A percentile compares a stretch with the other conserved stretches of the same genome.
Evolutionary conservation across 2,113 vertebrate genomes (phyloP).

Genomic region (Arenaria interpres): DNA sequence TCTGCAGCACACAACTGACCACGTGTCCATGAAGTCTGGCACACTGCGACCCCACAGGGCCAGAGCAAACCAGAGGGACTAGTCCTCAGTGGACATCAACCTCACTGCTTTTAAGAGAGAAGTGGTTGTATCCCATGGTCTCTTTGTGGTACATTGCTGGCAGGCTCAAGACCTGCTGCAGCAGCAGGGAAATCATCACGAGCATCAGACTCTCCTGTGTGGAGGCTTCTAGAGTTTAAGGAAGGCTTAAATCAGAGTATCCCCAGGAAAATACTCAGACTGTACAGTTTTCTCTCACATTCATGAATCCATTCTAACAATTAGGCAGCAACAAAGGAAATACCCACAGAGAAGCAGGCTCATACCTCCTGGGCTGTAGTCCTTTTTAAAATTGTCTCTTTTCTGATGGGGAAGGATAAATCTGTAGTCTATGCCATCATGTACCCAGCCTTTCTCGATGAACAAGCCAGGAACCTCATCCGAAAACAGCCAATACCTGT

Average conservation of each 20-base stretch:
- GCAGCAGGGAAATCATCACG: not conserved
- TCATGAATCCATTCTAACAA: not conserved
- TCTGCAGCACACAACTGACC: not conserved
- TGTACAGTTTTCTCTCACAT: not conserved
- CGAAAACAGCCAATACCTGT: slow-evolving; percentile 97
- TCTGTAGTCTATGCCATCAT: slow-evolving; percentile 90
- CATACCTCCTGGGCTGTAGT: slow-evolving; percentile 68
- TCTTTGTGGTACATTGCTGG: not conserved
- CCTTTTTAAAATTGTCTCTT: slow-evolving; percentile 66
- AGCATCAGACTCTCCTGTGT: not conserved
- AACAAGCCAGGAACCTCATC: slow-evolving; percentile 95
- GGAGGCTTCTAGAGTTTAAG: not conserved
- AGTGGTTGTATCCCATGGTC: not conserved
- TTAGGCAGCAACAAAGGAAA: not conserved
- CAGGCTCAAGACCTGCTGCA: not conserved
- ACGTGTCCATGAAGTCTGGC: not conserved
- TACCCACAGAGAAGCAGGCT: not conserved
- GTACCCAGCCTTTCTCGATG: slow-evolving; percentile 97
- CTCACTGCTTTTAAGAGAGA: not conserved
- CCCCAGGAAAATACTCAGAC: not conserved
- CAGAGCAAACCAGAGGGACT: not conserved
- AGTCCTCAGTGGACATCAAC: not conserved
- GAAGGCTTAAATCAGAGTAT: not conserved
- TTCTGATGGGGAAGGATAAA: slow-evolving; percentile 81
- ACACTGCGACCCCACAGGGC: accelerated